phyloP scores from a whole-genome alignment of 1,140 invertebrate genomes.

The Cepaea nemoralis region DNA sequence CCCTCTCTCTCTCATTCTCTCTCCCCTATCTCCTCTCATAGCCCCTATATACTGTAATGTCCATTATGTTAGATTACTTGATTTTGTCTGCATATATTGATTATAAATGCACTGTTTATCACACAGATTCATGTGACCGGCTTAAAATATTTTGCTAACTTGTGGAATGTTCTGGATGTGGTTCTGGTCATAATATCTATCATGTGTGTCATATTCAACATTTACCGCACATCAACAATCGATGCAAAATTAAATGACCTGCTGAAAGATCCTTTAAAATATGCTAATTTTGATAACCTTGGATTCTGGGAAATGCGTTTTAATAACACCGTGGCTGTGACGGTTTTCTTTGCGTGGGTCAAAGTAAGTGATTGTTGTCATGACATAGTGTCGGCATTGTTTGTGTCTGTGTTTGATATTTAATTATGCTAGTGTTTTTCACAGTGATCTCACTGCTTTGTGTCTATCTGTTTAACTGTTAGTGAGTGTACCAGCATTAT shows the following conservation, averaged over 20 bases:
- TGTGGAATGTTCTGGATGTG: conserved; percentile 81
- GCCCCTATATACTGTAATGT: no score
- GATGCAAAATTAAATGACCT: conserved; percentile 62
- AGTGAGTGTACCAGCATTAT: no score
- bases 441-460: no score
- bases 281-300: conserved; percentile 74
- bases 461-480: no score
- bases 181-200: conserved; percentile 74
- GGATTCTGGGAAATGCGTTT: conserved; percentile 75
- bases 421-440: no score
- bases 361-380: conserved; percentile 66
- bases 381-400: no score
- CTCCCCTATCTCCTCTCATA: no score
- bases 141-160: conserved; percentile 74
- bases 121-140: conserved; percentile 19
- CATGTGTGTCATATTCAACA: conserved; percentile 69
- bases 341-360: conserved; percentile 78
- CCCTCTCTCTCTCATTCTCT: no score
- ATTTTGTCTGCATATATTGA: not conserved
- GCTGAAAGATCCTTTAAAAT: conserved; percentile 71
- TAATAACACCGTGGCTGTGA: conserved; percentile 75
- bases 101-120: no score
- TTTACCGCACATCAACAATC: conserved; percentile 66
- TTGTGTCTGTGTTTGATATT: no score
- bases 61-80: no score